A percentile compares a stretch with the other conserved stretches of the same genome.
Evolutionary conservation across 1,140 invertebrate species (phyloP).

Genomic region (Dufourea novaeangliae): DNA sequence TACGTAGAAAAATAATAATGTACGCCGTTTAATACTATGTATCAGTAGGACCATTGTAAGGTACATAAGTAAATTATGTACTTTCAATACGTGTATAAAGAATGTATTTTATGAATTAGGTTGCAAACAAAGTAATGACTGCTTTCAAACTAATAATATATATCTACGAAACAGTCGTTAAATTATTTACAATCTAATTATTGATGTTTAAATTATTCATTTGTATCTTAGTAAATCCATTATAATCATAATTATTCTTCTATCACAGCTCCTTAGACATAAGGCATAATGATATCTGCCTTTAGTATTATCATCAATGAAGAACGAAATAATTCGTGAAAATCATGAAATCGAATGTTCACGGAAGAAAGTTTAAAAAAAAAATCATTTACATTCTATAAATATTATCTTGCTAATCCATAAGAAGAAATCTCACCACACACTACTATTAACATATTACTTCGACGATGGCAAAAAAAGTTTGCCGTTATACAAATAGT

Average conservation of each 20-base stretch:
- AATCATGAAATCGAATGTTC: constrained; percentile 13
- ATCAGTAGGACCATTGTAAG: not conserved
- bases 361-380: constrained; percentile 4
- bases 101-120: not conserved
- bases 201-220: not conserved
- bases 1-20: constrained; percentile 14
- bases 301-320: not conserved
- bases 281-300: not conserved
- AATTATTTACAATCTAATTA: constrained; percentile 3
- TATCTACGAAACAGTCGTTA: constrained; percentile 8
- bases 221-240: not conserved
- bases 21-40: not conserved
- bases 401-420: constrained; percentile 14
- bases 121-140: constrained; percentile 29
- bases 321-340: constrained; percentile 28
- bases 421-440: constrained; percentile 42
- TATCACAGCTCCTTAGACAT: constrained; percentile 2
- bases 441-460: constrained; percentile 50
- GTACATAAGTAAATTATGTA: not conserved
- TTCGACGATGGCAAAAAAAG: constrained; percentile 37
- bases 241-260: constrained; percentile 17
- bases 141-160: not conserved
- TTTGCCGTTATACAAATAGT: constrained; percentile 31
- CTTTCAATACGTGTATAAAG: not conserved
- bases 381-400: constrained; percentile 33